Percentiles rank a stretch among this genome's conserved stretches.
phyloP scores from a whole-genome alignment of 35 echinoderm and acorn worm genomes.

The Apostichopus japonicus region DNA sequence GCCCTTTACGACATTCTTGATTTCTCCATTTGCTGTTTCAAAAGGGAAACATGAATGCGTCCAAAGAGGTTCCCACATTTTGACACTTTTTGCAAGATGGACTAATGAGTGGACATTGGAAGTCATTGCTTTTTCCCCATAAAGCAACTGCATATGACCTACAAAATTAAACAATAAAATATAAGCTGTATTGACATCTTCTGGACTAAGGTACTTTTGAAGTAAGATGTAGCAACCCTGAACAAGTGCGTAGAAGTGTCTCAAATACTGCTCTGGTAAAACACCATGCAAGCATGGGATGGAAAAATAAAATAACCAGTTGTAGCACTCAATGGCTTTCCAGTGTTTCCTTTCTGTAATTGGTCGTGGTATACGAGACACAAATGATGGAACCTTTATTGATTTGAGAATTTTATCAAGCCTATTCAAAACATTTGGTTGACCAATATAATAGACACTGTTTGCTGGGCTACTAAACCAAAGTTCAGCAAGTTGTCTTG shows the following conservation, averaged over 20 bases:
- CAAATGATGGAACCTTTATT: slow-evolving; percentile 10
- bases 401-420: not conserved
- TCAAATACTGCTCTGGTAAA: slow-evolving; percentile 43
- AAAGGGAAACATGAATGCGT: no score
- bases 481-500: slow-evolving; percentile 50
- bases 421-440: not conserved
- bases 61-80: no score
- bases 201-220: slow-evolving; percentile 52
- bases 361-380: slow-evolving; percentile 39
- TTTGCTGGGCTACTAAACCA: slow-evolving; percentile 58
- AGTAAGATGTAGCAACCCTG: slow-evolving; percentile 50
- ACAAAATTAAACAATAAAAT: slow-evolving; percentile 51
- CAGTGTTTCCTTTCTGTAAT: slow-evolving; percentile 55
- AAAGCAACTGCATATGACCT: slow-evolving; percentile 45
- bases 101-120: no score
- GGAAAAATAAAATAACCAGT: slow-evolving; percentile 56
- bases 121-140: slow-evolving; percentile 40
- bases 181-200: slow-evolving; percentile 49
- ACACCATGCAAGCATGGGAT: slow-evolving; percentile 44
- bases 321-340: slow-evolving; percentile 67
- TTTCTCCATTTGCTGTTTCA: no score
- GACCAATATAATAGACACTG: slow-evolving; percentile 44
- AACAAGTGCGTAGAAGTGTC: slow-evolving; percentile 47
- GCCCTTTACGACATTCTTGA: no score
- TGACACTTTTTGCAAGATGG: no score